These are phyloP conservation scores for Clarias laeviceps DNA, from an alignment of 2,797 vertebrate species.

Conservation along the genomic window DNA sequence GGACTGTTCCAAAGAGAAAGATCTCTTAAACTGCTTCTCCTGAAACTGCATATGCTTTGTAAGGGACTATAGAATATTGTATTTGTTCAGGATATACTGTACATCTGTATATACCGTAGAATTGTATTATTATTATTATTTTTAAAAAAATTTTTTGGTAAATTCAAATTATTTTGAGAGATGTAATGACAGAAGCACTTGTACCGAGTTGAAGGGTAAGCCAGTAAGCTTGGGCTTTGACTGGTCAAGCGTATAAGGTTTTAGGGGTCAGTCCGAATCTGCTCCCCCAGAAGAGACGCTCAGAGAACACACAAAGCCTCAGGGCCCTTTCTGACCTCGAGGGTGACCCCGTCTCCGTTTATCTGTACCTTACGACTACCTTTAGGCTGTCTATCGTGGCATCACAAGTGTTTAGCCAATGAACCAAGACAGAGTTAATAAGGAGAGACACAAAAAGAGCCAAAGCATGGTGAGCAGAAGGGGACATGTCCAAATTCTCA, in stretches of 20 bases:
- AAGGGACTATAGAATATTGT: slow-evolving; percentile 34
- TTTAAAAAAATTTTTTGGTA: slow-evolving; percentile 31
- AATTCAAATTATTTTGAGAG: slow-evolving; percentile 36
- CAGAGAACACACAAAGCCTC: slow-evolving; percentile 38
- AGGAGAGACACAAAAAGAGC: slow-evolving; percentile 14
- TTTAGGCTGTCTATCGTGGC: slow-evolving; percentile 31
- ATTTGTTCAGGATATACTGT: slow-evolving; percentile 34
- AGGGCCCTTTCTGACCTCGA: slow-evolving; percentile 28
- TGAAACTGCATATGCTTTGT: slow-evolving; percentile 25
- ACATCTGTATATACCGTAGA: slow-evolving; percentile 39
- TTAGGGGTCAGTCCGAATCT: slow-evolving; percentile 28
- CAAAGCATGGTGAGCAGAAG: slow-evolving; percentile 28
- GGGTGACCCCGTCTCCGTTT: slow-evolving; percentile 31
- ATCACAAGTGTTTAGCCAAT: slow-evolving; percentile 40
- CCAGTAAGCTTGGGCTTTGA: slow-evolving; percentile 13
- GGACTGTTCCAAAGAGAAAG: slow-evolving; percentile 12
- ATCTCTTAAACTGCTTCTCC: slow-evolving; percentile 16
- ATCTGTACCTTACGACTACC: slow-evolving; percentile 36
- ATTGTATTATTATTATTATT: slow-evolving; percentile 17
- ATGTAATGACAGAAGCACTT: slow-evolving; percentile 63
- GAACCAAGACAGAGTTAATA: slow-evolving; percentile 38
- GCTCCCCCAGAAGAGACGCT: slow-evolving; percentile 27
- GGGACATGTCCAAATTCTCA: slow-evolving; percentile 43
- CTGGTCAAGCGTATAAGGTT: slow-evolving; percentile 30
- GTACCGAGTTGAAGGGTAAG: slow-evolving; percentile 49